Percentiles rank a stretch among this genome's conserved stretches.
phyloP scores from a whole-genome alignment of 2,797 vertebrate species.

The Sebastolobus alascanus region DNA sequence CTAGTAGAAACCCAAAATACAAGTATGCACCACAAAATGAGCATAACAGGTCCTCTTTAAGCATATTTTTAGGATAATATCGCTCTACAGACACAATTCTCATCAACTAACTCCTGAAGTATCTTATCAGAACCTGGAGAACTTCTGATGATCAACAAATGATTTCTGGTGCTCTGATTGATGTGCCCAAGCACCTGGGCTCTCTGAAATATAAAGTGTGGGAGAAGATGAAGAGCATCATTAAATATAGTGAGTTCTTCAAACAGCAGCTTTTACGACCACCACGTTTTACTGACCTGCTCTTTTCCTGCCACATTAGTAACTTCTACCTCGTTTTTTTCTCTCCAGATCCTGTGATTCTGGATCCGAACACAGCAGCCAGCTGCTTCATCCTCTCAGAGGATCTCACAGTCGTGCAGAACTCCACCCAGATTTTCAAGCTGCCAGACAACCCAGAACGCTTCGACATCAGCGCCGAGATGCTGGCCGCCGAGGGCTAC shows the following conservation, averaged over 20 bases:
- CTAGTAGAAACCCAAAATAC: too few relatives aligned
- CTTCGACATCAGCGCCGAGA: conserved; percentile 85
- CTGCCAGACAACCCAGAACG: conserved; percentile 87
- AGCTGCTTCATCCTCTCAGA: conserved; percentile 86
- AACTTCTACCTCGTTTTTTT: neutral
- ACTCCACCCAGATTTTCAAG: conserved; percentile 79
- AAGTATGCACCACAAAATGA: too few relatives aligned
- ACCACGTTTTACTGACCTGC: neutral
- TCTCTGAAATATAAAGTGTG: conserved; percentile 86
- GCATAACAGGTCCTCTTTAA: too few relatives aligned
- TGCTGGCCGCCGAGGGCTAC: conserved; percentile 83
- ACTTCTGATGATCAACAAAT: conserved; percentile 71
- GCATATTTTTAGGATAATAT: neutral
- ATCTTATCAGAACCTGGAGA: conserved; percentile 83
- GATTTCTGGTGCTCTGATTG: conserved; percentile 76
- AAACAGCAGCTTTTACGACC: neutral
- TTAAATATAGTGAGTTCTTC: conserved; percentile 83
- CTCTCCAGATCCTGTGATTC: conserved; percentile 78
- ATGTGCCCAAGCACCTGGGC: conserved; percentile 85
- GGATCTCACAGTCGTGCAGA: conserved; percentile 83
- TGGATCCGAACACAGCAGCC: conserved; percentile 88
- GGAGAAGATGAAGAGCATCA: conserved; percentile 85
- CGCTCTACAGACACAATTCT: neutral
- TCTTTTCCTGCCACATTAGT: conserved; percentile 1
- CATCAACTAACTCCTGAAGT: conserved; percentile 26